phyloP scores from a whole-genome alignment of 2,888 invertebrate species.

The Cabera pusaria region DNA sequence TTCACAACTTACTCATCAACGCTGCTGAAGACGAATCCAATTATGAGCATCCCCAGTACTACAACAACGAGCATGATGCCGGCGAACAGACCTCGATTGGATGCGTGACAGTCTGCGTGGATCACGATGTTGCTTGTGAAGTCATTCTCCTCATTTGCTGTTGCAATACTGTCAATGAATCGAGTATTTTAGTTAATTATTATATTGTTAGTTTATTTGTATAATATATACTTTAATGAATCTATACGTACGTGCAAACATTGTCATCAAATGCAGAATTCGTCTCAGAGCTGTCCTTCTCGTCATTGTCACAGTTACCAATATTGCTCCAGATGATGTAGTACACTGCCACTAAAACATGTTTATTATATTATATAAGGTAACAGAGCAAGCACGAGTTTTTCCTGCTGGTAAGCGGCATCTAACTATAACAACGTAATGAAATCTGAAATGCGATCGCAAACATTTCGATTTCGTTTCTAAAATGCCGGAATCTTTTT shows the following conservation, averaged over 20 bases:
- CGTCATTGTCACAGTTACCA: conserved; percentile 81
- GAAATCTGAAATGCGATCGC: too few relatives aligned
- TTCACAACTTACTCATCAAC: conserved; percentile 66
- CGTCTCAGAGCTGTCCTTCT: conserved; percentile 46
- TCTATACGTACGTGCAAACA: conserved; percentile 61
- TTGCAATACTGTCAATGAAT: conserved; percentile 63
- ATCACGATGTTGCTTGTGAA: conserved; percentile 84
- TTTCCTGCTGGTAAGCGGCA: too few relatives aligned
- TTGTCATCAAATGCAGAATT: conserved; percentile 58
- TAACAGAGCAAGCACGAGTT: too few relatives aligned
- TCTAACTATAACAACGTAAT: too few relatives aligned
- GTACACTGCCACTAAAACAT: conserved; percentile 84
- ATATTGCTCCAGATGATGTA: conserved; percentile 90
- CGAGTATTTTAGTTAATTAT: too few relatives aligned
- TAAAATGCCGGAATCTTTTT: too few relatives aligned
- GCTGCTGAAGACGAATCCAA: conserved; percentile 79
- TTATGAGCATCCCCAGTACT: conserved; percentile 71
- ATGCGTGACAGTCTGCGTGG: conserved; percentile 89
- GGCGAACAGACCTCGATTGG: conserved; percentile 88
- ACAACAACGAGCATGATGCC: conserved; percentile 85
- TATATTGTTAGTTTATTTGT: too few relatives aligned
- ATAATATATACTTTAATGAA: too few relatives aligned
- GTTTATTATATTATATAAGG: too few relatives aligned
- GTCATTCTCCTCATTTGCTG: conserved; percentile 73
- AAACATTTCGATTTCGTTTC: too few relatives aligned